Evolutionary conservation across 2,888 invertebrate species (phyloP).

Genomic region (Gymnocheta viridis): DNA sequence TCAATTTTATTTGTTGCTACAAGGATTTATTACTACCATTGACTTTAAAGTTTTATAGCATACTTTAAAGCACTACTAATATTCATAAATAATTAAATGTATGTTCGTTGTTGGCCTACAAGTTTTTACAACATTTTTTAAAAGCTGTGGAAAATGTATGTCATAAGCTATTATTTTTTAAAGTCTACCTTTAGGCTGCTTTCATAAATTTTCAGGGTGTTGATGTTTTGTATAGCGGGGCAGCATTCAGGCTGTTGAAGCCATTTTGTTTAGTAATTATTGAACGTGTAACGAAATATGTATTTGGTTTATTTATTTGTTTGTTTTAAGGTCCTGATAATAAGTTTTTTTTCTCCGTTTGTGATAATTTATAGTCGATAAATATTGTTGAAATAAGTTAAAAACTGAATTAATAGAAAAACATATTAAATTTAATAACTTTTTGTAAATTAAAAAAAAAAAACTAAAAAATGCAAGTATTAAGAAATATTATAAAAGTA

Average conservation of each 20-base stretch:
- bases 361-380: too few relatives aligned
- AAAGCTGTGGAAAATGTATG: not conserved
- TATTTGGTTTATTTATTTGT: not conserved
- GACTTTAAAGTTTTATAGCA: constrained; percentile 21
- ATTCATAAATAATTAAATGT: constrained; percentile 5
- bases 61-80: constrained; percentile 6
- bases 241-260: not conserved
- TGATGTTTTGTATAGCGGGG: not conserved
- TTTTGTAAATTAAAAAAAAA: too few relatives aligned
- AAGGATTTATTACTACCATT: not conserved
- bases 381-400: too few relatives aligned
- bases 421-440: too few relatives aligned
- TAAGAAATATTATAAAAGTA: too few relatives aligned
- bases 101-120: not conserved
- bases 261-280: not conserved
- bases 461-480: too few relatives aligned
- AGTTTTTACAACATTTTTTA: not conserved
- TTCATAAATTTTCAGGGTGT: not conserved
- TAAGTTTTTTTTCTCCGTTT: too few relatives aligned
- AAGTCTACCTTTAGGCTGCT: constrained; percentile 27
- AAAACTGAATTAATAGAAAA: too few relatives aligned
- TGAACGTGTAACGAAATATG: not conserved
- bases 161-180: constrained; percentile 23
- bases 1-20: not conserved
- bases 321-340: not conserved